phyloP scores from a whole-genome alignment of 2,797 vertebrate genomes.

The Lepidocolaptes lacrymiger region DNA sequence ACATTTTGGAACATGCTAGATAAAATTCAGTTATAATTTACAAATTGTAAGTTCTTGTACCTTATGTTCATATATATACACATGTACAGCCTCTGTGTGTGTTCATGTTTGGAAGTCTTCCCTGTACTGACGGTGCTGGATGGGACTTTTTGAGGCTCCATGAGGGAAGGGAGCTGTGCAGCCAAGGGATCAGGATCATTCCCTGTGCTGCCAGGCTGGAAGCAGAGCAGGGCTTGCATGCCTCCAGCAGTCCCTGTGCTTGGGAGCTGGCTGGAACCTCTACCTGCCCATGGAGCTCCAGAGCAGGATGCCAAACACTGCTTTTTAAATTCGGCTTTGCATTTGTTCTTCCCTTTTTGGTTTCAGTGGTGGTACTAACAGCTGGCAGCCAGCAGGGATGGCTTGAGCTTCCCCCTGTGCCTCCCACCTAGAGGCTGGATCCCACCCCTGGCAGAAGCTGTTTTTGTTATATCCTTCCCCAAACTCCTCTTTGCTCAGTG shows the following conservation, averaged over 20 bases:
- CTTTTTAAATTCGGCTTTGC: not conserved
- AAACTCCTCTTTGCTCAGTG: not conserved
- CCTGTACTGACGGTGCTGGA: rapidly evolving
- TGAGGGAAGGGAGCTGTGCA: not conserved
- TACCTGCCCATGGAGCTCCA: not conserved
- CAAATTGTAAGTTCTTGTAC: not conserved
- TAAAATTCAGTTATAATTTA: not conserved
- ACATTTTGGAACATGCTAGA: not conserved
- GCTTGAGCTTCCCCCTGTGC: not conserved
- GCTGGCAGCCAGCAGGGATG: not conserved
- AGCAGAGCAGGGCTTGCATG: rapidly evolving
- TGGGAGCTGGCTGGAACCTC: not conserved
- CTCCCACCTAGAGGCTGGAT: not conserved
- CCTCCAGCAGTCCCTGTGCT: not conserved
- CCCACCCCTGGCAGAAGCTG: not conserved
- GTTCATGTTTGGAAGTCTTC: not conserved
- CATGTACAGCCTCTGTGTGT: not conserved
- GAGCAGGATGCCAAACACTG: not conserved
- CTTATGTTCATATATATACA: not conserved
- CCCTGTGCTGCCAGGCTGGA: not conserved
- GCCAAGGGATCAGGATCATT: not conserved
- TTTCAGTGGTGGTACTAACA: not conserved
- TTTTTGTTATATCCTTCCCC: not conserved
- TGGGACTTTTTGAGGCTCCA: not conserved
- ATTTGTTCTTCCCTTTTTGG: not conserved